Percentiles rank a stretch among this genome's conserved stretches.
These are phyloP conservation scores for Portevinia maculata DNA, from an alignment of 2,888 invertebrate genomes.

Conservation along the genomic window DNA sequence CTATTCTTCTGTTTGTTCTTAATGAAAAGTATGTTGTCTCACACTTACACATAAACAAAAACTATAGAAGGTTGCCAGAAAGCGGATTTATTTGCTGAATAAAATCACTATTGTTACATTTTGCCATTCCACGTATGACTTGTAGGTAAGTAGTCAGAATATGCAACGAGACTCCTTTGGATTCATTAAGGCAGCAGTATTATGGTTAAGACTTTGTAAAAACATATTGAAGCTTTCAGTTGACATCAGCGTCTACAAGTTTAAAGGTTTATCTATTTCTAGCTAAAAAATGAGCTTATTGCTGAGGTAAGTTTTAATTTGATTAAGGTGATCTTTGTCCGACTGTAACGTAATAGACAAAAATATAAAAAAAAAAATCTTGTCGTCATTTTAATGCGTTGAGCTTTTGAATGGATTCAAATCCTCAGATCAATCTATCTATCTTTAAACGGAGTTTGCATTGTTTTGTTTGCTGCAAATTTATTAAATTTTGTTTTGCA, in stretches of 20 bases:
- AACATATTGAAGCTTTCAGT: conserved; percentile 2
- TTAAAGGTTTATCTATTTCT: conserved; percentile 38
- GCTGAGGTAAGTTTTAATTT: conserved; percentile 27
- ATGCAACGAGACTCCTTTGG: too few species aligned
- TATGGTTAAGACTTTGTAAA: conserved; percentile 10
- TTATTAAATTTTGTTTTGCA: background rate
- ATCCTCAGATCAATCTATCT: background rate
- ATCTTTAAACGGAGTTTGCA: background rate
- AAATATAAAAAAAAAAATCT: background rate
- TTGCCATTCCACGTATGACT: too few species aligned
- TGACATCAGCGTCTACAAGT: conserved; percentile 1
- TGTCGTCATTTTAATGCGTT: conserved; percentile 11
- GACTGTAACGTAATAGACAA: conserved; percentile 13
- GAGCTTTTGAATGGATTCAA: background rate
- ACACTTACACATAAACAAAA: too few species aligned
- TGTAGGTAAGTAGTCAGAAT: too few species aligned
- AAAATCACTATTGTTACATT: too few species aligned
- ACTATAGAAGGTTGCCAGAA: too few species aligned
- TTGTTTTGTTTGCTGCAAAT: conserved; percentile 16
- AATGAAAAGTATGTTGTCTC: too few species aligned
- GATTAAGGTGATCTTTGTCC: conserved; percentile 20
- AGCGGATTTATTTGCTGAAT: too few species aligned
- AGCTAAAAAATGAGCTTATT: conserved; percentile 23
- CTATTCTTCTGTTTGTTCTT: too few species aligned
- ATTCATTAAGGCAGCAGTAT: background rate